Evolutionary conservation across 2,113 vertebrate species (phyloP), one percentile per base, ranked within the genome.

Genomic region (Gallinago undulata): DNA sequence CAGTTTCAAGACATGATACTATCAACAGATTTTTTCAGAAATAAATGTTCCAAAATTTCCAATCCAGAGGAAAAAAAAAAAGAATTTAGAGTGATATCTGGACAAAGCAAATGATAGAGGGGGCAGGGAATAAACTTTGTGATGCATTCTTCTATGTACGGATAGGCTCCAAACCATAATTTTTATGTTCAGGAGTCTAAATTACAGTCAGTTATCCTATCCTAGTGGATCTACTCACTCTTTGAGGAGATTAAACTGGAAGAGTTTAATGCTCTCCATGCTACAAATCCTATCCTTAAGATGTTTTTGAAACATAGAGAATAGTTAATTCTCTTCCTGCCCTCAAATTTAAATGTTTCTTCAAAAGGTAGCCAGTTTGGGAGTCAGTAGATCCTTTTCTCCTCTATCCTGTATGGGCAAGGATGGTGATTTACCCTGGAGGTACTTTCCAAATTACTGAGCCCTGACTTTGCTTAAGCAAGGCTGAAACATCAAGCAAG

Each of bases 11-110:
- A 87, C 55, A 95, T 92, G 51, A 91, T 47, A 76, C 35, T 73
- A 92, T 74, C 76, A 83, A 81, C 31, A 79, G 23, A 41, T 37
- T 55, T 84, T 94, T 87, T 72, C 82, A 83, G 37, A 95, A 92
- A 90, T 39, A 91, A 85, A n/a, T 17, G 72, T 88, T 50, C 8
- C 1, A 2, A 77, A 78, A 72, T 84, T 86, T 92, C 56, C 39
- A 81, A 35, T 63, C 19, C 35, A 75, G 21, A 55, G 1, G 41
- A 43, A 43, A 74, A 85, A 74, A 85, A 19, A 47, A 64, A 83
- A 66, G 3, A 66, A 84, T 70, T 27, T 33, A 70, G 41, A 75
- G 25, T 28, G n/a, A 47, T 67, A 79, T 13, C 57, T 11, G 2
- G 41, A 43, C 23, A 75, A 84, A 91, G 31, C 13, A 41, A 67